Base-by-base conservation (phyloP, 1,140 invertebrate species). In the Cydia strobilella region DNA sequence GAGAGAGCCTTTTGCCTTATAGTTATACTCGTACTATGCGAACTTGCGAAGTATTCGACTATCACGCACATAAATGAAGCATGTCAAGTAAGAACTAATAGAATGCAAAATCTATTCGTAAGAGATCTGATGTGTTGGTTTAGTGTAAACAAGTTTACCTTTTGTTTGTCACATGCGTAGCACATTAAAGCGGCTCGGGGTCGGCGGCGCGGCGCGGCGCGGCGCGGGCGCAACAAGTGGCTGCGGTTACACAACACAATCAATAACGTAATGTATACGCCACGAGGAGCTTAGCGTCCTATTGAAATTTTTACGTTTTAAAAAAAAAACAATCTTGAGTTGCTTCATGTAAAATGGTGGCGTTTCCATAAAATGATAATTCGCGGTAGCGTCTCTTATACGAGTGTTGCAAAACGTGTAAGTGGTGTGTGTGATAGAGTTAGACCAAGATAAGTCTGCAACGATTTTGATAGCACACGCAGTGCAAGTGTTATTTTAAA, bases 241-340 rank as follows among this genome's bases (percentile, higher is more conserved):
- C 76, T 77, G 77, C 80, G 51, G 82, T 83, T 85, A 84, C 77
- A 84, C 79, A 85, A 84, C 77, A 84, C 79, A 85, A 87, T 79
- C 82, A 83, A 84, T 79, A 80, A 76, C 62, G 82, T 85, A 82
- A 82, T 66, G 75, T 75, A 85, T 83, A 82, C 81, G 80, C 69
- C 77, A 82, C 75, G 80, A 74, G 77, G 74, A 77, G 59, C 78
- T 77, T 81, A 80, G 63, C 59, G 45, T 65, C 63, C 80, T 76
- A 82, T 80, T 81, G 79, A 85, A 82, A 86, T 80, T 83, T 79
- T 79, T 73, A 75, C 79, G 80, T 82, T 71, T 71, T 72, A 54
- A 78, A 81, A 81, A 81, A 80, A 82, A 78, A 82, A 81, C 72
- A 72, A 69, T 77, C 78, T 74, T 80, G 79, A 83, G 80, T 84